Base-by-base conservation (phyloP, 2,113 vertebrate genomes). In the Ariopsis seemanni region DNA sequence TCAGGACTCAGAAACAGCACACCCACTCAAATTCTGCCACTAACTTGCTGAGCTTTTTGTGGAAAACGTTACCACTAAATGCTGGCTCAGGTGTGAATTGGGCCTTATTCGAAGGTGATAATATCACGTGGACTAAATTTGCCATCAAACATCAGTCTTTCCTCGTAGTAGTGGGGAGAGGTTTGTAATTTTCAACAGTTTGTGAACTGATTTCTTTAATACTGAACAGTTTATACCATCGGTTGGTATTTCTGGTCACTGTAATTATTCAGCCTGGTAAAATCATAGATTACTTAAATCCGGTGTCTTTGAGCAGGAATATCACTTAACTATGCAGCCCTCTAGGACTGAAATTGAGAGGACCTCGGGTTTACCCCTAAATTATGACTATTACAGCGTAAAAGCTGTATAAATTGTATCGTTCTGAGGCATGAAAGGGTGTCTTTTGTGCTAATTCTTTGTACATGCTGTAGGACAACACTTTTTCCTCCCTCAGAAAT, bases 1-100 rank as follows among this genome's bases (percentile, higher is more conserved):
- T 90, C 90, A 63, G 87, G 48, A 85, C 84, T 88, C 89, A 53
- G 77, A 88, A 90, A 90, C 75, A 88, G 89, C 85, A 55, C 85
- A 88, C 60, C n/a, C 60, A 55, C 86, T 88, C 87, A 84, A 78
- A 86, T 87, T 88, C 71, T 25, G 79, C 58, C 80, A 67, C n/a
- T 82, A 55, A 81, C 52, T 86, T 42, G 58, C 80, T 79, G 52
- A 77, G 81, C 81, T 58, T 74, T 84, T 88, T 88, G 79, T 84
- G 22, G 62, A 85, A 85, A 85, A 53, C 65, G 86, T 89, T 88
- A 82, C 82, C 65, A 85, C 60, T 87, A 74, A 86, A 69, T 63
- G 81, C 69, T 88, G 83, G 65, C 75, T 86, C 71, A 86, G 84
- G 63, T 83, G 72, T 55, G 25, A 57, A 72, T 50, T 69, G 30